Evolutionary conservation across 2,113 vertebrate species (phyloP).

Genomic region (Tricholaema leucomelas): DNA sequence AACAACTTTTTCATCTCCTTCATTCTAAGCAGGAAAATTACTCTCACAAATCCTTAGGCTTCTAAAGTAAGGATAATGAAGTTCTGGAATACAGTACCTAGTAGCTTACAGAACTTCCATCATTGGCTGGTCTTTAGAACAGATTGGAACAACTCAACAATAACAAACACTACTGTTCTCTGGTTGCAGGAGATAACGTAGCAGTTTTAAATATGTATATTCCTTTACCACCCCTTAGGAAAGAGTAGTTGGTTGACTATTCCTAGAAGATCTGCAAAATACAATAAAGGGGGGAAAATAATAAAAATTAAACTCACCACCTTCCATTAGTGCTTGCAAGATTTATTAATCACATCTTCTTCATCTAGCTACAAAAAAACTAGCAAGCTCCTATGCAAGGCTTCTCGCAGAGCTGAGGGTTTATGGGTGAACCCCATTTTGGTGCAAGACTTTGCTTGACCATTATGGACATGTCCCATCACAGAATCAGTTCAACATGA

Average conservation of each 20-base stretch:
- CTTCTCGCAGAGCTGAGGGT: neutral
- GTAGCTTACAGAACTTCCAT: neutral
- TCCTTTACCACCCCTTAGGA: rapidly evolving
- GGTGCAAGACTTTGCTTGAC: neutral
- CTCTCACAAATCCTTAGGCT: neutral
- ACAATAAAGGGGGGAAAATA: neutral
- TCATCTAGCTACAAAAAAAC: neutral
- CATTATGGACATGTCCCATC: neutral
- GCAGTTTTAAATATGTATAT: neutral
- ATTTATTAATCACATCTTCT: neutral
- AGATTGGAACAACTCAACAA: neutral
- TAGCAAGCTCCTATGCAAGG: neutral
- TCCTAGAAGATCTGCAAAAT: neutral
- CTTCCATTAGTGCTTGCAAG: neutral
- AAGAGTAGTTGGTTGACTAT: neutral
- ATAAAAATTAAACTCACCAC: neutral
- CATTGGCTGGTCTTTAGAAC: neutral
- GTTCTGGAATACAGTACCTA: neutral
- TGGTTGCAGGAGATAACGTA: neutral
- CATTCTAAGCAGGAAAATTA: neutral
- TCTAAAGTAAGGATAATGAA: neutral
- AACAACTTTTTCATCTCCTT: neutral
- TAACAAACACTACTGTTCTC: neutral
- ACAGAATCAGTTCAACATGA: neutral
- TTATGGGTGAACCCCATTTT: rapidly evolving